These are phyloP conservation scores for Parnassius glacialis DNA, from an alignment of 2,888 invertebrate species.

Conservation along the genomic window DNA sequence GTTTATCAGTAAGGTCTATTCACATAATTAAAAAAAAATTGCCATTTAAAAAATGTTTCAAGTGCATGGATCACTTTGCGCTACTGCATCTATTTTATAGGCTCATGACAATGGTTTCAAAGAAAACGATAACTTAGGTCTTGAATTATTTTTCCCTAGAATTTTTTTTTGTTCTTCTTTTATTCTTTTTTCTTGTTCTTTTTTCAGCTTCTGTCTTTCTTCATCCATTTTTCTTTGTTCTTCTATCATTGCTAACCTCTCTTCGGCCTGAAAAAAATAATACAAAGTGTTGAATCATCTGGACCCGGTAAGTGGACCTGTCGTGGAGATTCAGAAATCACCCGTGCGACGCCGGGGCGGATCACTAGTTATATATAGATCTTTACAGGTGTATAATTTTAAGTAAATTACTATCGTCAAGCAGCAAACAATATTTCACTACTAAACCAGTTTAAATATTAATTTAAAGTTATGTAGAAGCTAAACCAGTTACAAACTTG, in stretches of 20 bases:
- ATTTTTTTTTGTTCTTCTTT: conserved; percentile 98
- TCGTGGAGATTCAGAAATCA: too few species aligned
- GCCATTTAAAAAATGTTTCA: background rate
- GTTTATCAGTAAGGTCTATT: background rate
- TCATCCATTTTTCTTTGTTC: conserved; percentile 98
- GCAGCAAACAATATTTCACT: too few species aligned
- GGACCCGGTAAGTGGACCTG: too few species aligned
- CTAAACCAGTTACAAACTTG: too few species aligned
- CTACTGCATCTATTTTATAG: conserved; percentile 24
- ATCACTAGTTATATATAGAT: too few species aligned
- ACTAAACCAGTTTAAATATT: too few species aligned
- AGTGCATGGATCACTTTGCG: conserved; percentile 5
- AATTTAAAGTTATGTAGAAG: too few species aligned
- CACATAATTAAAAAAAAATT: conserved; percentile 8
- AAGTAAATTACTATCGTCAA: too few species aligned
- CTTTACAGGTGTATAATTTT: too few species aligned
- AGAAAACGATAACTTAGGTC: conserved; percentile 96
- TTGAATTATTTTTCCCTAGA: conserved; percentile 97
- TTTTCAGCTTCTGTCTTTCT: conserved; percentile 94
- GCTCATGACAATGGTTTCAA: conserved; percentile 89
- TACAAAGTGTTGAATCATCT: too few species aligned
- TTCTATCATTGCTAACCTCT: conserved; percentile 97
- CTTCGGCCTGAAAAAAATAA: conserved; percentile 89
- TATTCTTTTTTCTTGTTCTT: conserved; percentile 94
- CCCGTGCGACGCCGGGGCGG: too few species aligned